Evolutionary conservation across 2,797 vertebrate species (phyloP).

Genomic region (Enteromius argenteus): DNA sequence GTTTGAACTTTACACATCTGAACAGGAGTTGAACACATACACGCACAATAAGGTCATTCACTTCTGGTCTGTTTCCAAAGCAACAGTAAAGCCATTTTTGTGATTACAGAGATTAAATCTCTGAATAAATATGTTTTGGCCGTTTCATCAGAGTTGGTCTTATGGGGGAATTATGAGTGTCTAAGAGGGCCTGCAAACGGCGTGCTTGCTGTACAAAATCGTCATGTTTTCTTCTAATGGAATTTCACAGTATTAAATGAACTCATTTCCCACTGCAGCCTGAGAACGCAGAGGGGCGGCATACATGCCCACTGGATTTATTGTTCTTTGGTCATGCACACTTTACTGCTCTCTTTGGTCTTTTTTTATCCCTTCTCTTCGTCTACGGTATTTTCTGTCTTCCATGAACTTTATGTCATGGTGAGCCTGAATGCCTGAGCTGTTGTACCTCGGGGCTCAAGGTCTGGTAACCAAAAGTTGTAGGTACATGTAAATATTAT

Average conservation of each 20-base stretch:
- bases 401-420: background rate
- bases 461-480: background rate
- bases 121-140: conserved; percentile 55
- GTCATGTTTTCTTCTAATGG: conserved; percentile 56
- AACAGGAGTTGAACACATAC: conserved; percentile 12
- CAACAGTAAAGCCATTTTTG: conserved; percentile 43
- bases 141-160: conserved; percentile 48
- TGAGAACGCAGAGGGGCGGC: conserved; percentile 42
- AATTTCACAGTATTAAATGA: conserved; percentile 63
- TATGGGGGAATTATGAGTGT: conserved; percentile 43
- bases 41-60: conserved; percentile 40
- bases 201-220: conserved; percentile 39
- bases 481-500: background rate
- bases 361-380: conserved; percentile 29
- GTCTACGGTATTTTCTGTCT: conserved; percentile 8
- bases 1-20: conserved; percentile 18
- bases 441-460: background rate
- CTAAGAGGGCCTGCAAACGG: conserved; percentile 21
- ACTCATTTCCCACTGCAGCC: conserved; percentile 53
- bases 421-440: background rate
- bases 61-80: conserved; percentile 50
- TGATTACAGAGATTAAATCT: conserved; percentile 56
- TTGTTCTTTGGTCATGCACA: conserved; percentile 36
- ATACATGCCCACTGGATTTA: conserved; percentile 39
- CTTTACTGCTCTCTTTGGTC: conserved; percentile 14